phyloP scores from a whole-genome alignment of 2,797 vertebrate species.

The Artibeus lituratus region DNA sequence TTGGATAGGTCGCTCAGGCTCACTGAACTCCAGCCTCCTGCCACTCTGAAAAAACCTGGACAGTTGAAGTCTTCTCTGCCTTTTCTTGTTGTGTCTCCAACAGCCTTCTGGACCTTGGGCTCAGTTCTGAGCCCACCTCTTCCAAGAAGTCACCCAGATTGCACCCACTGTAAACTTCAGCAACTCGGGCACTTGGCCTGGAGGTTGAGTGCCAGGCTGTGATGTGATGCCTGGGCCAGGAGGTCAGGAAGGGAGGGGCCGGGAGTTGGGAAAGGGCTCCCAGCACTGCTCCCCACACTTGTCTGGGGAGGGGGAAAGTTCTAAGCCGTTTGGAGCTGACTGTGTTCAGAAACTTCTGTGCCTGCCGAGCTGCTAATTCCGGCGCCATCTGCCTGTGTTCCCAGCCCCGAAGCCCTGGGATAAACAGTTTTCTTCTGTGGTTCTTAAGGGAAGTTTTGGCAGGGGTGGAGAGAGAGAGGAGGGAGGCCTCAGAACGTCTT shows the following conservation, averaged over 20 bases:
- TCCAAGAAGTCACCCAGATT: not conserved
- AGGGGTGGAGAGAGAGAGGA: not conserved
- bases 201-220: not conserved
- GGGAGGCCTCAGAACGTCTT: not conserved
- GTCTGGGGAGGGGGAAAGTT: not conserved
- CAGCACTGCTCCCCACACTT: not conserved
- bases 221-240: not conserved
- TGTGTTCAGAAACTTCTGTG: not conserved
- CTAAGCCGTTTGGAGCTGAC: not conserved
- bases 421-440: constrained; percentile 21
- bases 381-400: constrained; percentile 36
- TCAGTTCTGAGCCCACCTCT: not conserved
- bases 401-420: not conserved
- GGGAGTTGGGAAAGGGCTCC: fast-evolving
- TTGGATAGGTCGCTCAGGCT: not conserved
- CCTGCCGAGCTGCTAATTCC: not conserved
- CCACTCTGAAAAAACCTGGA: not conserved
- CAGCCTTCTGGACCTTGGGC: too few relatives aligned
- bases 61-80: fast-evolving
- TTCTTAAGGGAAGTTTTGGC: not conserved
- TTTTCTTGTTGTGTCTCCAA: not conserved
- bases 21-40: not conserved
- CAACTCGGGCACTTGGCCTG: not conserved
- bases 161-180: not conserved
- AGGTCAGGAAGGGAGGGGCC: not conserved